Percentiles rank a stretch among this genome's conserved stretches.
These are phyloP conservation scores for Anguilla megastoma DNA, from an alignment of 2,797 vertebrate species.

Conservation along the genomic window DNA sequence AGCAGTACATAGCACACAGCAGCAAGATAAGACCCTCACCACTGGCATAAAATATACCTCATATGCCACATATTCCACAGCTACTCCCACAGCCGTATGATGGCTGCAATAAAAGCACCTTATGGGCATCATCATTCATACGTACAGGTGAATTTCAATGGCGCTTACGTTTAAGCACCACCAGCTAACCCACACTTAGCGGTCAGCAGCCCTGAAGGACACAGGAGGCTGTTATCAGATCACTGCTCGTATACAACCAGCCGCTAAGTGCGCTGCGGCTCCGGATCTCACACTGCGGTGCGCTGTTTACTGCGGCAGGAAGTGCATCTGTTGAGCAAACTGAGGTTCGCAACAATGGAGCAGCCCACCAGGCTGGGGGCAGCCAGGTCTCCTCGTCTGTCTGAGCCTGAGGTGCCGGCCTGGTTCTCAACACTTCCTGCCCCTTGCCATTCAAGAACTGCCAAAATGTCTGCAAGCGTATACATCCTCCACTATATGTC, in stretches of 20 bases:
- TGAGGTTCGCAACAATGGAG: slow-evolving; percentile 50
- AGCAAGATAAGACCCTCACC: neutral
- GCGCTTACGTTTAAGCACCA: slow-evolving; percentile 59
- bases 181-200: neutral
- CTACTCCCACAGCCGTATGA: neutral
- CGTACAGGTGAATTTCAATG: slow-evolving; percentile 63
- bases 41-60: neutral
- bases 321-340: slow-evolving; percentile 57
- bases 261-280: slow-evolving; percentile 67
- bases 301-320: slow-evolving; percentile 63
- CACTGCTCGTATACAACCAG: neutral
- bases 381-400: slow-evolving; percentile 14
- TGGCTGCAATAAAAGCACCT: neutral
- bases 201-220: slow-evolving; percentile 49
- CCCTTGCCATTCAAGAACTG: slow-evolving; percentile 33
- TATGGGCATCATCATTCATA: slow-evolving; percentile 5
- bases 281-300: slow-evolving; percentile 69
- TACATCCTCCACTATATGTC: neutral
- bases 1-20: neutral
- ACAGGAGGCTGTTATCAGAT: slow-evolving; percentile 66
- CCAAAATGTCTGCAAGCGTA: neutral
- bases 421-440: neutral
- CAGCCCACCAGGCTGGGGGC: slow-evolving; percentile 67
- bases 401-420: neutral
- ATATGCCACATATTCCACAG: neutral